Conservation (phyloP, 2,888 invertebrate genomes). For the Pristionchus japonicus region DNA sequence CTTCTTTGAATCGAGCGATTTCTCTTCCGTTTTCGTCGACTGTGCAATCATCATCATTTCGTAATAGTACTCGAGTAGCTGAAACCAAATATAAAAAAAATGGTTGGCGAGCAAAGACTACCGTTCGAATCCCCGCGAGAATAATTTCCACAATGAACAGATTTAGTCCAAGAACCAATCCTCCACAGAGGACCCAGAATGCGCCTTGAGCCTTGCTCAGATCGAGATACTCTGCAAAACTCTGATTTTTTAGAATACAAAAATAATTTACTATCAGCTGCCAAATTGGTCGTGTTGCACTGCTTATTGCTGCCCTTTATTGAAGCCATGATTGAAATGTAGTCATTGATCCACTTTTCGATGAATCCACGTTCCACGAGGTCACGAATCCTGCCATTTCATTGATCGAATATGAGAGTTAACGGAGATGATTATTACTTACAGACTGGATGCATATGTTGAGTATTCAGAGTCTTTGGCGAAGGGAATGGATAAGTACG, state of each 20-base stretch:
- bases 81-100: background rate
- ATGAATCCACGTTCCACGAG: slow-evolving; percentile 70
- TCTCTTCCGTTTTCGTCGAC: background rate
- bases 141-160: slow-evolving; percentile 53
- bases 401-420: no score
- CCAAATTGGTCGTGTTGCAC: slow-evolving; percentile 56
- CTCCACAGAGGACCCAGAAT: slow-evolving; percentile 66
- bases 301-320: slow-evolving; percentile 52
- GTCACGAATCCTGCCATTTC: slow-evolving; percentile 60
- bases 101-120: background rate
- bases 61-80: background rate
- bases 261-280: no score
- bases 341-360: slow-evolving; percentile 70
- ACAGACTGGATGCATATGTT: slow-evolving; percentile 58
- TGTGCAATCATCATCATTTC: background rate
- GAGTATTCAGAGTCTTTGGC: slow-evolving; percentile 57
- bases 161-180: slow-evolving; percentile 52
- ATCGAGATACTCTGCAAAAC: slow-evolving; percentile 57
- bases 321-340: slow-evolving; percentile 57
- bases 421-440: no score
- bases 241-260: no score
- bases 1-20: background rate
- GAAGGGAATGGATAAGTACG: slow-evolving; percentile 65
- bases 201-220: slow-evolving; percentile 68
- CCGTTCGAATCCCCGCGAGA: background rate